Conservation (phyloP, 2,113 vertebrate species). For the Albula glossodonta region DNA sequence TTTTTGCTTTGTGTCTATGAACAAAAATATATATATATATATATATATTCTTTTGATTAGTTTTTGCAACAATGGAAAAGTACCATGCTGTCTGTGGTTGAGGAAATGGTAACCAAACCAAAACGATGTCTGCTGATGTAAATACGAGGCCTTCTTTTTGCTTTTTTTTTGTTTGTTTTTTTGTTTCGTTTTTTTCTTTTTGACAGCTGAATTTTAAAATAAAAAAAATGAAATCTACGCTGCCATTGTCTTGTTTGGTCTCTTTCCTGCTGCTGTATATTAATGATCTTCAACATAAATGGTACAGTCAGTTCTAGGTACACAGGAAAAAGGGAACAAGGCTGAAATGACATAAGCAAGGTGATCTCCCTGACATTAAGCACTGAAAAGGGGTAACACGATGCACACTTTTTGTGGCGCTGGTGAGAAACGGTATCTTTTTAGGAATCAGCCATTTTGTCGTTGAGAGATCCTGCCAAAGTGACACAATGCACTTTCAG, state of each 20-base stretch:
- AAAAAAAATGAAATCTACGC: constrained; percentile 44
- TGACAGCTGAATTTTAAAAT: constrained; percentile 91
- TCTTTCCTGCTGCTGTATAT: background rate
- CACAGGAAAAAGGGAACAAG: background rate
- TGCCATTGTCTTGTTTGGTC: background rate
- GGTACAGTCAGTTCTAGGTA: background rate
- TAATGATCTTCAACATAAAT: background rate
- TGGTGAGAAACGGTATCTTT: background rate
- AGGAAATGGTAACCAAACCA: constrained; percentile 84
- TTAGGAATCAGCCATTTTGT: background rate
- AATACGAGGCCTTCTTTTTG: constrained; percentile 84
- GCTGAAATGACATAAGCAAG: background rate
- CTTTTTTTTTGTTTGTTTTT: constrained; percentile 70
- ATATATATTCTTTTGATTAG: constrained; percentile 56
- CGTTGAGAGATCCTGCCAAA: background rate
- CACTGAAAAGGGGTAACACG: background rate
- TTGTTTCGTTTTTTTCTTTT: constrained; percentile 65
- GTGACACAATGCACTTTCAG: constrained; percentile 4
- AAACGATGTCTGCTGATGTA: constrained; percentile 85
- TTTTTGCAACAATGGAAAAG: constrained; percentile 56
- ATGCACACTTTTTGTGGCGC: background rate
- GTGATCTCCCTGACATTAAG: background rate
- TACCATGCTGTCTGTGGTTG: constrained; percentile 72
- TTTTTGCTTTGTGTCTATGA: constrained; percentile 78
- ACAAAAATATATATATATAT: constrained; percentile 52